Base-by-base conservation (phyloP, 2,113 vertebrate species). In the Chitala chitala region DNA sequence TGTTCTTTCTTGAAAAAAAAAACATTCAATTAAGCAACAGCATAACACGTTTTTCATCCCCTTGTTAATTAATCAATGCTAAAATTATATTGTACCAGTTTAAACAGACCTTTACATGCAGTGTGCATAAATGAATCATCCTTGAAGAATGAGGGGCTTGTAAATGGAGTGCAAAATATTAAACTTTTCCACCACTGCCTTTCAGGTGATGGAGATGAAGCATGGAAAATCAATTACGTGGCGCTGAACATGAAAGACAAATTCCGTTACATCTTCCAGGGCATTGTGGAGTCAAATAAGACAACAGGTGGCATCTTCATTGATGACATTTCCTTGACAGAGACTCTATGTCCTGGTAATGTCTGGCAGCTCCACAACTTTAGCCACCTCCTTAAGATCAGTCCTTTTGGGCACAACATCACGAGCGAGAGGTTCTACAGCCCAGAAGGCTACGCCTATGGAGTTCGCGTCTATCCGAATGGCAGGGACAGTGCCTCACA, bases 221-320 rank as follows among this genome's bases (percentile, higher is more conserved):
- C 74, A 7, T 98, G 96, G 95, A 94, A 96, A 83, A 91, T 96
- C 70, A 92, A 86, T 22, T 90, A 94, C 0, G 90, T 96, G 26
- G 85, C 88, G 26, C 89, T 98, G 15, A 86, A 80, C 0, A 87
- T 87, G 55, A 86, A 90, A 73, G 80, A 82, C 73, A 98, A 95
- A 78, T 98, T 98, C 79, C 91, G 94, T 22, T 97, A 97, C 69
- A 17, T 94, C 72, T 98, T 97, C 82, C 94, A 96, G 80, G 95
- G 93, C 26, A 76, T 92, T 31, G 91, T 82, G 66, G 92, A 90
- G 3, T 50, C 81, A 55, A 9, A 82, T 17, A 75, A 0, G 63
- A 88, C 85, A 64, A 69, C 36, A 0, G 93, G 94, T 0, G 91
- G 91, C 15, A 92, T 97, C 82, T 84, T 82, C 42, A 83, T 98